Evolutionary conservation across 92 coral and sea anemone species (phyloP), one percentile per base, ranked within the genome.

Genomic region (Phenganax stokvisi): DNA sequence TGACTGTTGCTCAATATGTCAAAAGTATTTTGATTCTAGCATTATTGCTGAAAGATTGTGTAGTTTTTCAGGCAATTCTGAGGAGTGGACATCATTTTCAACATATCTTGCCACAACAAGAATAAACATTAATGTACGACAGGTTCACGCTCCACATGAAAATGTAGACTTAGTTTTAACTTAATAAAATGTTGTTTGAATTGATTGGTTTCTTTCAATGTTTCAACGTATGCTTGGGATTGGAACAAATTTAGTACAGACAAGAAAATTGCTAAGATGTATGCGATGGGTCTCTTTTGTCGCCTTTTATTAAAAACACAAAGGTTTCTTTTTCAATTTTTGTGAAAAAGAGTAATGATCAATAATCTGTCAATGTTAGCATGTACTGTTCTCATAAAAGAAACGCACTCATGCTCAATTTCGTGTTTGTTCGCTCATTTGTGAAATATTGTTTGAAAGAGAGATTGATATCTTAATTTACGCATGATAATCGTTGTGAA

Each of bases 81-180:
- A 91, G 44, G 89, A 94, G 20, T 94, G 98, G 97, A 28, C 51
- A 54, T 85, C 89, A 37, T 91, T 91, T 87, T 88, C 90, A 73
- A 70, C 75, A 44, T 91, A 94, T 47, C 82, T 94, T n/a, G 88
- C 98, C 51, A 90, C 81, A 76, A 94, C 94, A 25, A 92, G 98
- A 75, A 94, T 94, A 66, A 94, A 94, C 72, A 84, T 94, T 6
- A 94, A 94, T 84, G 97, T 94, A 51, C 84, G 98, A 8, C 98
- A 94, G 70, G 98, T 94, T 44, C 97, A 94, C 57, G 87, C 92
- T 51, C 80, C 74, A n/a, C 90, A 89, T 52, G 91, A 88, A 58
- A 89, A 93, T 62, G 71, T 89, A 83, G 56, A 76, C 63, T 55
- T 78, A 52, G 56, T 60, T 62, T 67, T 61, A 17, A 62, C 58